Conservation (phyloP, 2,113 vertebrate genomes). For the Dromaius novaehollandiae region DNA sequence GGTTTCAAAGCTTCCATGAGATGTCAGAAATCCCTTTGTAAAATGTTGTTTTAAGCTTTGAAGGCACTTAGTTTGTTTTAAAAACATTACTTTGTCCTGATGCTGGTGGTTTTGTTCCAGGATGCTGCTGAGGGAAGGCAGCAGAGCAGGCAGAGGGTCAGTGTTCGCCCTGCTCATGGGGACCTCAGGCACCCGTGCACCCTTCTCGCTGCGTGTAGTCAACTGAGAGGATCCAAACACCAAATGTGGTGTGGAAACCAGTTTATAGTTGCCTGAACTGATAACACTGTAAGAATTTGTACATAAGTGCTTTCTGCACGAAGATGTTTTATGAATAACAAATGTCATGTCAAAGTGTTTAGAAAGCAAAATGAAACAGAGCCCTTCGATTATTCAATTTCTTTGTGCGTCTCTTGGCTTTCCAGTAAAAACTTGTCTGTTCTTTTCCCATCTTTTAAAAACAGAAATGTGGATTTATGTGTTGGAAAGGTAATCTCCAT, state of each 20-base stretch:
- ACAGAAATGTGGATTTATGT: not conserved
- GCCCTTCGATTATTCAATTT: not conserved
- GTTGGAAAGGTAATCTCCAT: not conserved
- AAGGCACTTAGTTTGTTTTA: not conserved
- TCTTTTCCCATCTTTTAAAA: not conserved
- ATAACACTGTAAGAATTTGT: not conserved
- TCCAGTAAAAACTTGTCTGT: not conserved
- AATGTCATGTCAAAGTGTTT: not conserved
- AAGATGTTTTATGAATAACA: not conserved
- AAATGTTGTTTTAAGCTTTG: not conserved
- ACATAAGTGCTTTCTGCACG: not conserved
- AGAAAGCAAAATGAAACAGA: not conserved
- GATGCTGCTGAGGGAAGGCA: fast-evolving
- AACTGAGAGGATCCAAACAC: not conserved
- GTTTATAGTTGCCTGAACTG: not conserved
- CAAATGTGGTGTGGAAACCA: not conserved
- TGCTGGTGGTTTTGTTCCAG: not conserved
- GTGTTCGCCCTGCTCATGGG: fast-evolving
- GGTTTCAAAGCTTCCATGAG: not conserved
- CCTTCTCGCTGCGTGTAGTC: not conserved
- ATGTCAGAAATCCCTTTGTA: not conserved
- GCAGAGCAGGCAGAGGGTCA: not conserved
- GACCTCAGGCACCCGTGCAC: fast-evolving
- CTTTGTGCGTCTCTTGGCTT: not conserved
- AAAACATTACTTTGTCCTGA: not conserved